These are phyloP conservation scores for Philonicus albiceps DNA, from an alignment of 2,888 invertebrate species.

Conservation along the genomic window DNA sequence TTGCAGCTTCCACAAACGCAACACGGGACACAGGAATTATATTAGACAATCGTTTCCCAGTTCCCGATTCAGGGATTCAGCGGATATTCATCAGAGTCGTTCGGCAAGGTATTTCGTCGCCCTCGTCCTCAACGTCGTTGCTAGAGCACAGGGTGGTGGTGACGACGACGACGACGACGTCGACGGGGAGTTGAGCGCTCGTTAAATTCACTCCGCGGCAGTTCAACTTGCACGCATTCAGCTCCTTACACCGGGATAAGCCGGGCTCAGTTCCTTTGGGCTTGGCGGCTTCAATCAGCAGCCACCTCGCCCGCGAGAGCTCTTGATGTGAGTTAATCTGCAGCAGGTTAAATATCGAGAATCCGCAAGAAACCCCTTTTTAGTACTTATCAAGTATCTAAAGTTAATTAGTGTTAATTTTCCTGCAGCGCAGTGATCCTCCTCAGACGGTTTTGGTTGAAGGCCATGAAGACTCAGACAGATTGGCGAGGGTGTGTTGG, in stretches of 20 bases:
- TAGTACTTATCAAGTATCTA: constrained; percentile 40
- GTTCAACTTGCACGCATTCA: neutral
- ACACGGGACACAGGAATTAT: neutral
- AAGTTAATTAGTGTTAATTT: constrained; percentile 42
- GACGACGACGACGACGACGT: neutral
- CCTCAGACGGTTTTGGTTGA: neutral
- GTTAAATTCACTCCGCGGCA: neutral
- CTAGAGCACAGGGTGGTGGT: neutral
- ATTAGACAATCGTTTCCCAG: neutral
- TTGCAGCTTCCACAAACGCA: neutral
- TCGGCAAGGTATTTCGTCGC: neutral
- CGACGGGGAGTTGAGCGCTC: neutral
- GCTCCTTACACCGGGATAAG: constrained; percentile 7
- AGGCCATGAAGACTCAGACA: neutral
- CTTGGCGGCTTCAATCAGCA: constrained; percentile 3
- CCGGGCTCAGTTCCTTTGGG: constrained; percentile 4
- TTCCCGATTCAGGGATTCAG: neutral
- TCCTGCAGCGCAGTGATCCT: constrained; percentile 34
- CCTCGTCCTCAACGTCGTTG: neutral
- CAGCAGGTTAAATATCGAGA: constrained; percentile 37
- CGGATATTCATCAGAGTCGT: neutral
- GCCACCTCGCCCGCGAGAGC: constrained; percentile 2
- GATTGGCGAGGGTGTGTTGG: neutral
- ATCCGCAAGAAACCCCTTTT: constrained; percentile 24
- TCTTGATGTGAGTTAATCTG: constrained; percentile 29